Evolutionary conservation across 2,113 vertebrate genomes (phyloP), one percentile per base, ranked within the genome.

Genomic region (Protomyctophum bolini): DNA sequence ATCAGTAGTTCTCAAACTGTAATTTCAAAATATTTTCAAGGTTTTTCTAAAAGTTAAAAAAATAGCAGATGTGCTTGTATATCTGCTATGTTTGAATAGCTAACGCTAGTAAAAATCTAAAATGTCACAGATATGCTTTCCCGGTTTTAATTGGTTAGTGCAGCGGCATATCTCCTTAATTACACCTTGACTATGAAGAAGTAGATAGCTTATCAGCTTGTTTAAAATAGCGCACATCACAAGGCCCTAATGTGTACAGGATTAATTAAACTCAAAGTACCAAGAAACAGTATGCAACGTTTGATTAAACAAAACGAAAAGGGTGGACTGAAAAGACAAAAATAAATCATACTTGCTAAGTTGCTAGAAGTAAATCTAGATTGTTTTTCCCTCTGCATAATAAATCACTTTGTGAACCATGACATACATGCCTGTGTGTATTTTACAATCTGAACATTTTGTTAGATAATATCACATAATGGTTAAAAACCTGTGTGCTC

Each of bases 111-210:
- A n/a, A n/a, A n/a, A n/a, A n/a, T n/a, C n/a, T n/a, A n/a, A n/a
- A n/a, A n/a, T n/a, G n/a, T n/a, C n/a, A n/a, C n/a, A n/a, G n/a
- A n/a, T n/a, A n/a, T n/a, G n/a, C n/a, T n/a, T n/a, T n/a, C n/a
- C n/a, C n/a, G n/a, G n/a, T n/a, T n/a, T n/a, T n/a, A n/a, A n/a
- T n/a, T n/a, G n/a, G n/a, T n/a, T 61, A 48, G 64, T 63, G 66
- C 75, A 64, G 58, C 47, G 21, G 45, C 68, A 74, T 77, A 73
- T 83, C 58, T 75, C 48, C 10, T 58, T 81, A 88, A 84, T 88
- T 83, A 81, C 60, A 54, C 10, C 71, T 55, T 11, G 45, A 70
- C 70, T 69, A 21, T 41, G 33, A 56, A 58, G 12, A 72, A 58
- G 58, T 21, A 68, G 73, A 79, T 63, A 79, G 46, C 72, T 78